Base-by-base conservation (phyloP, 2,113 vertebrate genomes). In the Pungitius pungitius region DNA sequence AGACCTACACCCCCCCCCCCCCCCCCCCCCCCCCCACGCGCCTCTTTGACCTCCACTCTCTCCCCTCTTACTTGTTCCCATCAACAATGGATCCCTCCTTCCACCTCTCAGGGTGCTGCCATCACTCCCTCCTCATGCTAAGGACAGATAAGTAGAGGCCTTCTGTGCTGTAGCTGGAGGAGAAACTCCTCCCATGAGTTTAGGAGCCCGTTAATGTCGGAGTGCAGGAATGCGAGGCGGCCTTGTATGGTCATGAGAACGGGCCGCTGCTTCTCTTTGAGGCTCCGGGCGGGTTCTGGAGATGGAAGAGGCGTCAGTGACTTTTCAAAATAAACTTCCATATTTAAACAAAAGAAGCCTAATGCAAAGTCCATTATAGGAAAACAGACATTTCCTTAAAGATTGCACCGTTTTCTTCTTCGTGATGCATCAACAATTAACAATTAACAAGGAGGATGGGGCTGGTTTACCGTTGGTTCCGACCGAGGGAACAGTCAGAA, bases 191-290 rank as follows among this genome's bases (percentile, higher is more conserved):
- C 83, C 87, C 88, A 88, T 76, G 57, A 87, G 89, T 90, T 89
- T 89, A 89, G 89, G 89, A 91, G 90, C 92, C 85, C 94, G 89
- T 93, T 90, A 95, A 95, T 83, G 88, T 93, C 94, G 72, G 39
- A 40, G 89, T n/a, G 55, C 89, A 90, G 89, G 91, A 94, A 94
- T 92, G 90, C 79, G 83, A 78, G 90, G 87, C 85, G 83, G 89
- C 96, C 96, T 96, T 96, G 89, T 96, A 95, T 93, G 95, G 96
- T 94, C 91, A 91, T 78, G 81, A 86, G 83, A 73, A 59, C 30
- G 47, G 71, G 88, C 72, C 69, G 83, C 71, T 75, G 40, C 4
- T 51, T 81, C 78, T 59, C 49, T 42, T 35, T 56, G 52, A 69
- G 75, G 69, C 62, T 78, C 22, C 1, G n/a, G 52, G 51, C 60